phyloP scores from a whole-genome alignment of 2,113 vertebrate genomes.

The Myodes glareolus region DNA sequence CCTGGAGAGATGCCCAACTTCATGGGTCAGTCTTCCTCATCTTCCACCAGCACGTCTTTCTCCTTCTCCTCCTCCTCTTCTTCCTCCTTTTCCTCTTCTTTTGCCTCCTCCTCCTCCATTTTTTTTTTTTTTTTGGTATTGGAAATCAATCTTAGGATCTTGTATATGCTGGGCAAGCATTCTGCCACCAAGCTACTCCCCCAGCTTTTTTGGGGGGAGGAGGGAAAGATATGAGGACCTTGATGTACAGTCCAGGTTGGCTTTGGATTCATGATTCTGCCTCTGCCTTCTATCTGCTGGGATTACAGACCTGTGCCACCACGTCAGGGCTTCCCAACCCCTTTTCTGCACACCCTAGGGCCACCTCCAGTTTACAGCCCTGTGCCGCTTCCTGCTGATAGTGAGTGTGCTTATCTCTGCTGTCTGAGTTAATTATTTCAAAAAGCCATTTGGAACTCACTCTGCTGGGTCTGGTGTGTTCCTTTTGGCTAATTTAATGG shows the following conservation, averaged over 20 bases:
- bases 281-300: not conserved
- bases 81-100: too few species aligned
- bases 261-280: too few species aligned
- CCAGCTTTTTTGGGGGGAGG: not conserved
- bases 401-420: not conserved
- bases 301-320: not conserved
- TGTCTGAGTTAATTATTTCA: slow-evolving; percentile 59
- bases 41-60: not conserved
- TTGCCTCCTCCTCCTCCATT: not conserved
- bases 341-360: not conserved
- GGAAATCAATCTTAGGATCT: not conserved
- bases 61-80: too few species aligned
- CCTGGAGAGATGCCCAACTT: not conserved
- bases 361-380: not conserved
- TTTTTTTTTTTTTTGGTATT: not conserved
- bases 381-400: not conserved
- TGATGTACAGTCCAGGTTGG: not conserved
- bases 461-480: slow-evolving; percentile 37
- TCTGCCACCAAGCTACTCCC: not conserved
- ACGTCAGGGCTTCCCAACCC: not conserved
- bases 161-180: not conserved
- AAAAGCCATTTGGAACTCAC: slow-evolving; percentile 48
- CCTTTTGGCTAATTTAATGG: slow-evolving; percentile 62
- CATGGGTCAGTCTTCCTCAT: not conserved
- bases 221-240: not conserved